phyloP scores from a whole-genome alignment of 1,140 invertebrate genomes.

The Philotrypesis tridentata region DNA sequence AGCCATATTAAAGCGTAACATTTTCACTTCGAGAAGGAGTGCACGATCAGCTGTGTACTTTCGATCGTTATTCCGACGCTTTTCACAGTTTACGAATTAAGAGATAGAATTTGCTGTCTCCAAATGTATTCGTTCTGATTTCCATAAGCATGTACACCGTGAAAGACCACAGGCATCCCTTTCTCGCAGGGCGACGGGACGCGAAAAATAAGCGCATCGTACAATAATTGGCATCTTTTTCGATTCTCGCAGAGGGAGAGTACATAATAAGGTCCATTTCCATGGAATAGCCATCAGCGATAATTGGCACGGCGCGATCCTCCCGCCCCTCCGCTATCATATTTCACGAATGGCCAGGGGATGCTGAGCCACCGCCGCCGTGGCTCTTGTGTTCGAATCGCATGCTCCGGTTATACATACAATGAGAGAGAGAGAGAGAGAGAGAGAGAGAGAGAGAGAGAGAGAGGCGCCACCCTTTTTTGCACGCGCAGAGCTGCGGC shows the following conservation, averaged over 20 bases:
- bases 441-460: neutral
- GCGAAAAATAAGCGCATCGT: conserved; percentile 11
- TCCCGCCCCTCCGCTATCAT: conserved; percentile 66
- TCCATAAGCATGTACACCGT: too few relatives aligned
- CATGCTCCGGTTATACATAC: conserved; percentile 63
- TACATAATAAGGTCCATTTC: conserved; percentile 73
- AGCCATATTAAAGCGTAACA: too few relatives aligned
- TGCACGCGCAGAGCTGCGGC: conserved; percentile 52
- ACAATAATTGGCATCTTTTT: conserved; percentile 71
- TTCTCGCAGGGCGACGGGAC: too few relatives aligned
- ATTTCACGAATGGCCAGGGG: conserved; percentile 67
- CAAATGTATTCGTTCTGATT: too few relatives aligned
- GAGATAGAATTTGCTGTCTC: too few relatives aligned
- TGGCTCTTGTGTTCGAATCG: conserved; percentile 53
- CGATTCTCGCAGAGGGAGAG: conserved; percentile 60
- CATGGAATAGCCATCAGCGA: conserved; percentile 73
- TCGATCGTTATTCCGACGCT: too few relatives aligned
- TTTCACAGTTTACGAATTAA: too few relatives aligned
- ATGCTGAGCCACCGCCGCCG: conserved; percentile 44
- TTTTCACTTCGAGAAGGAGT: too few relatives aligned
- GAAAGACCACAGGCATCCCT: neutral
- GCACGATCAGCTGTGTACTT: too few relatives aligned
- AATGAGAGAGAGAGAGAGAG: conserved; percentile 2
- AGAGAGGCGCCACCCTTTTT: conserved; percentile 63
- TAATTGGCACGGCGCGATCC: conserved; percentile 71